Conservation (phyloP, 2,888 invertebrate species). For the Stramonita haemastoma region DNA sequence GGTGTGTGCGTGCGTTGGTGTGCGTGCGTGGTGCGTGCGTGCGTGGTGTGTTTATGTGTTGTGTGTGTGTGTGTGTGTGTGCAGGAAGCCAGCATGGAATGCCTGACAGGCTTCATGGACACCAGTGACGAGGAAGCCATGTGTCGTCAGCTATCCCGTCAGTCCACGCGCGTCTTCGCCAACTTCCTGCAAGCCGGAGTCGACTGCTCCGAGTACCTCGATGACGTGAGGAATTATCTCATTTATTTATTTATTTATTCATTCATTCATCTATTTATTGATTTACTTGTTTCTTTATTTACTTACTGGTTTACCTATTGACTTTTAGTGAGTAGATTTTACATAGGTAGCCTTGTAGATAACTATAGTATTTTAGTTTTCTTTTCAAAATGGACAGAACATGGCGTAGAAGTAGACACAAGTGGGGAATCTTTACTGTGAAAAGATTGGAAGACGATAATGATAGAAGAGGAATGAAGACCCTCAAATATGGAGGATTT, state of each 20-base stretch:
- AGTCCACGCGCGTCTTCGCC: slow-evolving; percentile 44
- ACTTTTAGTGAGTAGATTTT: no score
- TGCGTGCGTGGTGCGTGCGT: no score
- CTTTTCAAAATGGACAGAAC: no score
- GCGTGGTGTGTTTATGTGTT: no score
- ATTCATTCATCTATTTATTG: not conserved
- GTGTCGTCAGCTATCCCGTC: slow-evolving; percentile 46
- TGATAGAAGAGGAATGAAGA: no score
- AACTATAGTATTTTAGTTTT: no score
- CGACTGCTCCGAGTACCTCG: slow-evolving; percentile 41
- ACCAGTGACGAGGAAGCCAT: slow-evolving; percentile 42
- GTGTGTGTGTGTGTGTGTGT: not conserved
- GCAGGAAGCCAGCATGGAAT: slow-evolving; percentile 47
- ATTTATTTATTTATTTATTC: not conserved
- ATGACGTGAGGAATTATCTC: not conserved
- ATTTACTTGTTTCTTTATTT: not conserved
- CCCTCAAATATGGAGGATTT: no score
- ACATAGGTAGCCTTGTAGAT: no score
- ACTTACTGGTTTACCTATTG: no score
- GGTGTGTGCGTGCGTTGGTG: slow-evolving; percentile 11
- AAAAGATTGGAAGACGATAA: no score
- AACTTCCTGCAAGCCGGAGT: slow-evolving; percentile 42
- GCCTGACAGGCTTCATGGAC: slow-evolving; percentile 43
- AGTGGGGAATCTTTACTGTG: no score
- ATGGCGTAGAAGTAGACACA: no score